Percentiles rank a stretch among this genome's conserved stretches.
These are phyloP conservation scores for Scotopteryx bipunctaria DNA, from an alignment of 2,888 invertebrate genomes.

Conservation along the genomic window DNA sequence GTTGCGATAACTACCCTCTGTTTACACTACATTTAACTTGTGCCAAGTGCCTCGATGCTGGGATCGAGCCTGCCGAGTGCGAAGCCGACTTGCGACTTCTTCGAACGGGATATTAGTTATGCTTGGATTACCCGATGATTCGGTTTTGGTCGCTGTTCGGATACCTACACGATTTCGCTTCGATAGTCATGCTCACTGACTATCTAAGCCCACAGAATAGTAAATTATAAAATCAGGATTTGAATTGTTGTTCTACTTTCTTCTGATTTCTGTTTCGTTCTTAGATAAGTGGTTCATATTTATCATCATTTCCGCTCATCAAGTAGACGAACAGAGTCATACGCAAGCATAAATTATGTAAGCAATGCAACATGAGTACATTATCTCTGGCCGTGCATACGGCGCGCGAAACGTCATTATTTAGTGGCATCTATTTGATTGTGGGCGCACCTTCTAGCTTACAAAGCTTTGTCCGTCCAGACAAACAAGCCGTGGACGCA, in stretches of 20 bases:
- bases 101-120: conserved; percentile 51
- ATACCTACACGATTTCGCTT: conserved; percentile 13
- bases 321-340: background rate
- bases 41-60: conserved; percentile 58
- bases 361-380: conserved; percentile 13
- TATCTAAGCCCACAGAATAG: background rate
- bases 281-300: background rate
- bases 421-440: conserved; percentile 61
- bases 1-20: conserved; percentile 74
- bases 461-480: conserved; percentile 73
- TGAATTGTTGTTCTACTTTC: background rate
- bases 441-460: conserved; percentile 61
- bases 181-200: background rate
- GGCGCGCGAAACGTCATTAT: conserved; percentile 45
- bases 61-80: conserved; percentile 43
- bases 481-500: conserved; percentile 74
- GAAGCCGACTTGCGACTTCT: conserved; percentile 50
- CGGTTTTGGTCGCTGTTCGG: conserved; percentile 23
- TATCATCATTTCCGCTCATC: background rate
- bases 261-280: background rate
- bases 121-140: conserved; percentile 41
- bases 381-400: conserved; percentile 9
- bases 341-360: conserved; percentile 22
- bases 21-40: conserved; percentile 80
- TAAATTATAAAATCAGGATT: background rate